Evolutionary conservation across 2,888 invertebrate genomes (phyloP).

Genomic region (Allygus modestus): DNA sequence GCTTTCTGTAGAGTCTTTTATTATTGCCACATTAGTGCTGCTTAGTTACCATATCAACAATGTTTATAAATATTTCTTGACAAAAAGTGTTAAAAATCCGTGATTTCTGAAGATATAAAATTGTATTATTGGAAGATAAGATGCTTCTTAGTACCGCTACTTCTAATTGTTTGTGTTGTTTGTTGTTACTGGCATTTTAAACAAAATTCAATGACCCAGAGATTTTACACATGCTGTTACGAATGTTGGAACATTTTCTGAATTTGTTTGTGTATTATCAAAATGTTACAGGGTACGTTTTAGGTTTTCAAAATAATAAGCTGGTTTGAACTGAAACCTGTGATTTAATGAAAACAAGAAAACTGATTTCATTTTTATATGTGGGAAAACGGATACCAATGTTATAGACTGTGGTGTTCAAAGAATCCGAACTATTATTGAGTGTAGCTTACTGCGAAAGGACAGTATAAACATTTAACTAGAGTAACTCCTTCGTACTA

Average conservation of each 20-base stretch:
- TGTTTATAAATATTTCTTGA: background rate
- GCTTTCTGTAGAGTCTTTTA: too few species aligned
- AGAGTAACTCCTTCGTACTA: background rate
- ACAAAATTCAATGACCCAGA: too few species aligned
- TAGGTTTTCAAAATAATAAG: too few species aligned
- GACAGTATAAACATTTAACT: background rate
- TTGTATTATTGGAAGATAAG: background rate
- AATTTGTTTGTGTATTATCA: too few species aligned
- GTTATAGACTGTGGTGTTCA: background rate
- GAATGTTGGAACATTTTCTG: too few species aligned
- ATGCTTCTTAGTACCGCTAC: background rate
- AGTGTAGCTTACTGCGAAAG: background rate
- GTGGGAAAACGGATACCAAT: background rate
- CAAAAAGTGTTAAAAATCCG: background rate
- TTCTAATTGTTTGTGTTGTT: background rate
- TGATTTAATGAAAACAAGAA: background rate
- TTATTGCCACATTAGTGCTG: background rate
- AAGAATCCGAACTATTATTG: background rate
- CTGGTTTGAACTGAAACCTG: too few species aligned
- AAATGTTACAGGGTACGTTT: too few species aligned
- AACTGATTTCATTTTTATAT: background rate
- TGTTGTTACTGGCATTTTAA: background rate
- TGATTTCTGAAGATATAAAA: background rate
- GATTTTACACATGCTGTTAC: too few species aligned
- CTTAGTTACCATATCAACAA: background rate